A percentile compares a stretch with the other conserved stretches of the same genome.
phyloP scores from a whole-genome alignment of 2,888 invertebrate species.

The Mactromeris polynyma region DNA sequence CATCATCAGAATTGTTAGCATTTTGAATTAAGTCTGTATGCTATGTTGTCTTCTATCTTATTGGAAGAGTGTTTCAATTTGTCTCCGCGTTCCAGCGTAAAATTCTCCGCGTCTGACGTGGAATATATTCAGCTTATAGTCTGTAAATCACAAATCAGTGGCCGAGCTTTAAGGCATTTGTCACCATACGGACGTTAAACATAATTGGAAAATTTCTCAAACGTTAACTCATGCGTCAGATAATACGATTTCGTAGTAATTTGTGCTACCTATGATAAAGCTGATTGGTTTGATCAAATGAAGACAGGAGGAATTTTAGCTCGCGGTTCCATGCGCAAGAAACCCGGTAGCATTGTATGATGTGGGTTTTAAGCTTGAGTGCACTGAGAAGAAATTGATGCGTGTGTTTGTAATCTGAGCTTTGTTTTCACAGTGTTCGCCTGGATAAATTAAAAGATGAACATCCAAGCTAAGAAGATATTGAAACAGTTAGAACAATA shows the following conservation, averaged over 20 bases:
- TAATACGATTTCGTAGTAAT: constrained; percentile 57
- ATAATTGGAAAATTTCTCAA: constrained; percentile 54
- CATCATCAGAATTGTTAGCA: background rate
- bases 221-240: constrained; percentile 35
- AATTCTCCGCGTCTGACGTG: constrained; percentile 56
- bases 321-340: constrained; percentile 31
- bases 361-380: constrained; percentile 1
- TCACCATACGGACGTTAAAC: constrained; percentile 45
- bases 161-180: constrained; percentile 31
- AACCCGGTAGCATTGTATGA: constrained; percentile 14
- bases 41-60: constrained; percentile 9
- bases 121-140: constrained; percentile 48
- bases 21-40: constrained; percentile 9
- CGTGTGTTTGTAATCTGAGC: constrained; percentile 2
- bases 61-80: constrained; percentile 65
- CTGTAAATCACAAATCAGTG: constrained; percentile 58
- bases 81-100: constrained; percentile 70
- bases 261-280: constrained; percentile 45
- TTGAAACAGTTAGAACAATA: no score
- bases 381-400: background rate
- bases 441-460: constrained; percentile 10
- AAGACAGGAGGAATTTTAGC: constrained; percentile 23
- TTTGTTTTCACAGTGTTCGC: background rate
- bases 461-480: background rate
- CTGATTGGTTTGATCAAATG: constrained; percentile 52